phyloP scores from a whole-genome alignment of 2,113 vertebrate species.

The Ia io region DNA sequence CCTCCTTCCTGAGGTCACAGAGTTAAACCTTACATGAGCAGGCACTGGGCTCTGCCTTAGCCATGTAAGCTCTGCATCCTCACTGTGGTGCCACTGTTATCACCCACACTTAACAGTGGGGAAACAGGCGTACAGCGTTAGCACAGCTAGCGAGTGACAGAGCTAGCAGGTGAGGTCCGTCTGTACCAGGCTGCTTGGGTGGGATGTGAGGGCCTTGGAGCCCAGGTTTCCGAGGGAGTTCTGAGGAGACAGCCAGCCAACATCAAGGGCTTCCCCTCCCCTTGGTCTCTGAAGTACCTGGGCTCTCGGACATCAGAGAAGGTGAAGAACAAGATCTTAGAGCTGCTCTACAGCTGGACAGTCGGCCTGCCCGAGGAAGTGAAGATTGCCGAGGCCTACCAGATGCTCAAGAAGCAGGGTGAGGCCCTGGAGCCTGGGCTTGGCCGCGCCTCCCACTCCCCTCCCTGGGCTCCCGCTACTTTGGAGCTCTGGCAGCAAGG shows the following conservation, averaged over 20 bases:
- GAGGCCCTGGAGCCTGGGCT: background rate
- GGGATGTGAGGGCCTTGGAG: background rate
- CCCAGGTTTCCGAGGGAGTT: background rate
- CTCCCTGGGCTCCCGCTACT: background rate
- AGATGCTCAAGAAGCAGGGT: conserved; percentile 99
- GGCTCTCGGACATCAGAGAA: conserved; percentile 92
- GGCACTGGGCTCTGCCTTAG: background rate
- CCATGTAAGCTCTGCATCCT: background rate
- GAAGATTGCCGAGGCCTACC: conserved; percentile 96
- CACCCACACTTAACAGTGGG: background rate
- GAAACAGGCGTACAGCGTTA: background rate
- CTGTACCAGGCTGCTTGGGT: background rate
- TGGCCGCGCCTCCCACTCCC: fast-evolving
- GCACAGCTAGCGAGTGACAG: background rate
- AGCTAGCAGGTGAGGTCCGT: background rate
- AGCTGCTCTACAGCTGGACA: conserved; percentile 96
- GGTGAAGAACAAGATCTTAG: conserved; percentile 95
- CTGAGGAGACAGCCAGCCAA: background rate
- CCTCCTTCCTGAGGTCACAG: background rate
- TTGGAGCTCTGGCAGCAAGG: background rate
- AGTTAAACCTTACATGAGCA: background rate
- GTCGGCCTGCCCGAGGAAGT: conserved; percentile 90
- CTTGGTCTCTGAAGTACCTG: conserved; percentile 87
- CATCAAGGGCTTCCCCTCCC: background rate
- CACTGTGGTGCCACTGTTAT: fast-evolving